These are phyloP conservation scores for Epizoanthus stellaris DNA, from an alignment of 92 coral and sea anemone species.

Conservation along the genomic window DNA sequence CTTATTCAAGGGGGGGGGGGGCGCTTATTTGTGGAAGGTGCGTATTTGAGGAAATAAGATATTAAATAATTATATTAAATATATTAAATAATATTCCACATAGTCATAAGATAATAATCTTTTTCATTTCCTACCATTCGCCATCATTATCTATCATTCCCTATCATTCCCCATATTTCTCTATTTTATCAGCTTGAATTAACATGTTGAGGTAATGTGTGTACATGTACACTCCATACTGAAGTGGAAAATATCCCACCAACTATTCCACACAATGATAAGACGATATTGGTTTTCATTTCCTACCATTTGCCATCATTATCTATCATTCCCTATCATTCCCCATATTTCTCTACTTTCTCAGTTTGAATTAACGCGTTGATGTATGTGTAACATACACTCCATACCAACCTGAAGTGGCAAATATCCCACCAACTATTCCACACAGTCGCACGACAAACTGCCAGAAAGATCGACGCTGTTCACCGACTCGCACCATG, in stretches of 20 bases:
- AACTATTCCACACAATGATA: constrained; percentile 11
- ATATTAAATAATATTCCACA: too few relatives aligned
- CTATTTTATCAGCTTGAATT: neutral
- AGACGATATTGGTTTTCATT: too few relatives aligned
- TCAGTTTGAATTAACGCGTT: neutral
- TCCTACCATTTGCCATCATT: neutral
- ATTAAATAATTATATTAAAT: too few relatives aligned
- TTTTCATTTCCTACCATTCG: neutral
- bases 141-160: neutral
- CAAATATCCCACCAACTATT: constrained; percentile 96
- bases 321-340: neutral
- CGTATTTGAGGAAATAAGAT: too few relatives aligned
- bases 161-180: neutral
- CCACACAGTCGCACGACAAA: constrained; percentile 97
- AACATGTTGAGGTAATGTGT: neutral
- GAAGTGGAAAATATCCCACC: constrained; percentile 98
- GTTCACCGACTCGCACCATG: constrained; percentile 86
- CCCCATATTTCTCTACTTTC: neutral
- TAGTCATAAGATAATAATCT: too few relatives aligned
- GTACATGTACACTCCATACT: neutral
- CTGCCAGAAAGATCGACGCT: constrained; percentile 84
- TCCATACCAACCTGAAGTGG: constrained; percentile 82
- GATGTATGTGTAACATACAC: neutral
- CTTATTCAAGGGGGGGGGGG: too few relatives aligned
- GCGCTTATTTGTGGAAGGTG: too few relatives aligned